Evolutionary conservation across 2,888 invertebrate species (phyloP), one percentile per base, ranked within the genome.

Genomic region (Tyria jacobaeae): DNA sequence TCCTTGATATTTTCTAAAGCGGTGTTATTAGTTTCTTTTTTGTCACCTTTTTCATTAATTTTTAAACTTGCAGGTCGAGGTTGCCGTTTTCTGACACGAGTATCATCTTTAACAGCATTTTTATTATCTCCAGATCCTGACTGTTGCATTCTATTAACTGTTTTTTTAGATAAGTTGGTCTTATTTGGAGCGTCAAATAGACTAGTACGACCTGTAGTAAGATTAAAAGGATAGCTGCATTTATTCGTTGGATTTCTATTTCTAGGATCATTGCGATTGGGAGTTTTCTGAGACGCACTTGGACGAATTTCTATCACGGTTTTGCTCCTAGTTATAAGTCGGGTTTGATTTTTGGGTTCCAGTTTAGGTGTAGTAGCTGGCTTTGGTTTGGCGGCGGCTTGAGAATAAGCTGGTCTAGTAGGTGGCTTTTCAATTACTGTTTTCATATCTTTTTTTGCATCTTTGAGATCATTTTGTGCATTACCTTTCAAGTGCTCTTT

Each of bases 381-480:
- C 75, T 94, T 94, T 5, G 94, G 94, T 78, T 94, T 94, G 34
- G 94, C 94, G 37, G 94, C 94, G 25, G 94, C 94, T 84, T 94
- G 94, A 0, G 94, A 94, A 75, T 94, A 94, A 25, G 94, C 94
- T 4, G 94, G 90, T 71, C 88, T 86, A 10, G 82, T 55, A 14
- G 66, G 79, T 3, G 75, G 73, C 76, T 89, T 90, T 51, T 91
- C 90, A 49, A 51, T 60, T 51, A 60, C 64, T 14, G 64, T 61
- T 82, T 85, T 90, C 4, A 59, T 64, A 12, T 89, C 88, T 68
- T 85, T 80, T 63, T 84, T 84, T 1, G 21, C 17, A 21, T 81
- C 80, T 64, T 85, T 89, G 31, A 54, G 44, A 12, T 90, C 89
- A 39, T 51, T 35, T 44, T 79, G 81, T 63, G 83, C 78, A 57